These are phyloP conservation scores for Chalcis sispes DNA, from an alignment of 2,888 invertebrate species.

Conservation along the genomic window DNA sequence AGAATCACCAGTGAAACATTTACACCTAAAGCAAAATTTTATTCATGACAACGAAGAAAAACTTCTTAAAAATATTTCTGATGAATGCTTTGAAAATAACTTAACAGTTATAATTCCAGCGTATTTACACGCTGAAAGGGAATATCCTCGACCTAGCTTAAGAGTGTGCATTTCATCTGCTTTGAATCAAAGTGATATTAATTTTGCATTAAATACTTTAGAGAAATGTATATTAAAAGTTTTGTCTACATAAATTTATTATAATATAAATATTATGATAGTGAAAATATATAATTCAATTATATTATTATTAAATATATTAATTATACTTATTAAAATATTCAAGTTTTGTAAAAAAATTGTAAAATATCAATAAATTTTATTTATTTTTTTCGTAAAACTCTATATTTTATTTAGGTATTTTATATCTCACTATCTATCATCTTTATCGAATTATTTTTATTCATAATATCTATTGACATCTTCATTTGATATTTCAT, in stretches of 20 bases:
- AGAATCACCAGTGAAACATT: conserved; percentile 83
- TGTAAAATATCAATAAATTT: conserved; percentile 15
- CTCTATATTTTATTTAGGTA: not conserved
- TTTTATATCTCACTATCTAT: not conserved
- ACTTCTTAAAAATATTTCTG: conserved; percentile 81
- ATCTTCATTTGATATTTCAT: too few species aligned
- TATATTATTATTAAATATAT: conserved; percentile 1
- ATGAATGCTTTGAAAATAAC: conserved; percentile 81
- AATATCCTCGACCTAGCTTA: conserved; percentile 84
- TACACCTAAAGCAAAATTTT: conserved; percentile 79
- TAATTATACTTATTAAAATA: conserved; percentile 3
- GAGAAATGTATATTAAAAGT: conserved; percentile 71
- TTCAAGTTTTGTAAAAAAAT: conserved; percentile 22
- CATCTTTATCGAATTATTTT: not conserved
- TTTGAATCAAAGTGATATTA: conserved; percentile 81
- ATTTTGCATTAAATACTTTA: conserved; percentile 73
- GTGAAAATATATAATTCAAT: not conserved
- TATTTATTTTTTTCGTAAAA: conserved; percentile 7
- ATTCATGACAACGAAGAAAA: conserved; percentile 77
- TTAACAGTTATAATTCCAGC: conserved; percentile 84
- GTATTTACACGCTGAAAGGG: conserved; percentile 83
- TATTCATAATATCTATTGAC: not conserved
- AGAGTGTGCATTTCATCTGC: conserved; percentile 83
- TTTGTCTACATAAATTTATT: conserved; percentile 36
- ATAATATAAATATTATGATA: conserved; percentile 1